Base-by-base conservation (phyloP, 1,140 invertebrate genomes). In the Aphaenogaster rudis region DNA sequence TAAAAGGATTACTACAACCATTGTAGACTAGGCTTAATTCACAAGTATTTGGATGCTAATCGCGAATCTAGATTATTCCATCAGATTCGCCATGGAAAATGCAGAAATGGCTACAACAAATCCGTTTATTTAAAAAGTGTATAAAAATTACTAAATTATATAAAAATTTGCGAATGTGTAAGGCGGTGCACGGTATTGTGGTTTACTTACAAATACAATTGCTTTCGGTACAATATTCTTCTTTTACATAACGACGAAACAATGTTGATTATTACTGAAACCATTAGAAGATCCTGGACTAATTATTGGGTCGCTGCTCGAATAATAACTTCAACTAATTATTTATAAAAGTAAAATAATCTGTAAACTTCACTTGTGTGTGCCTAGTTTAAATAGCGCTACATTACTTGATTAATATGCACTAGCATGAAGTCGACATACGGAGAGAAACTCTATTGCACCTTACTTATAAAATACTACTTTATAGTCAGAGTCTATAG, bases 71-170 rank as follows among this genome's bases (percentile, higher is more conserved):
- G 36, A 9, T 50, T 54, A 54, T 59, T 28, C 48, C 63, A 33
- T 33, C 33, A 21, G 7, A 80, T 39, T 28, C 8, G 17, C 13
- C 9, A 11, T 28, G 45, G 69, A 88, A 86, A 48, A 63, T 64
- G n/a, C 33, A 74, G 64, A 72, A 45, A 28, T 77, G 50, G 45
- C 76, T 87, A 78, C 86, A 92, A 92, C 86, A 92, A 90, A 92
- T 92, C 11, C 74, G 86, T 93, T 93, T 93, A 93, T 92, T 93
- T 89, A 90, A 92, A 93, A 93, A 92, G 81, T 91, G 61, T 93
- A 93, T 91, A 92, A 92, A 93, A 92, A 39, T 90, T 66, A 52
- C 86, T 76, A 91, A 90, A 86, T 63, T 82, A 90, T 81, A 87
- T 89, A 90, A 90, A 90, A 77, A 33, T 57, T 86, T 64, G 33